Percentiles rank a stretch among this genome's conserved stretches.
phyloP scores from a whole-genome alignment of 2,888 invertebrate species.

The Melanotus villosus region DNA sequence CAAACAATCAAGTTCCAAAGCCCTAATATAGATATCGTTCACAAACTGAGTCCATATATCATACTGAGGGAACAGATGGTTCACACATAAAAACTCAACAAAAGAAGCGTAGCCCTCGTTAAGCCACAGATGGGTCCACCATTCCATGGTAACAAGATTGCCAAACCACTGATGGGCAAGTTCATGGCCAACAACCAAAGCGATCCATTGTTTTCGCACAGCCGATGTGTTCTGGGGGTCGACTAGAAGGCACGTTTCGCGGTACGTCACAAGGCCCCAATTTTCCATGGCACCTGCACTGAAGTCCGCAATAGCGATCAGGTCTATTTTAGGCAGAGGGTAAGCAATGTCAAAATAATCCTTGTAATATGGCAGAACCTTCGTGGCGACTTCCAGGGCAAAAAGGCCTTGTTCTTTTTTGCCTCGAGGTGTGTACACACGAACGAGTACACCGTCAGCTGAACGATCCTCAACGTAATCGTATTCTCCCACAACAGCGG shows the following conservation, averaged over 20 bases:
- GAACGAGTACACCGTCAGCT: constrained; percentile 83
- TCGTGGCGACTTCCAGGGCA: constrained; percentile 90
- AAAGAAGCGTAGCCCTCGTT: constrained; percentile 93
- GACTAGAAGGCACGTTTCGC: constrained; percentile 91
- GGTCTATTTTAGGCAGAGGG: constrained; percentile 95
- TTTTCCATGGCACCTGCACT: constrained; percentile 98
- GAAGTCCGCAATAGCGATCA: constrained; percentile 96
- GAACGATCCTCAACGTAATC: constrained; percentile 91
- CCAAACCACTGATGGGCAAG: constrained; percentile 99
- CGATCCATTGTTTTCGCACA: constrained; percentile 86
- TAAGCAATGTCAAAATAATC: constrained; percentile 95
- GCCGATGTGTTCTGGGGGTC: constrained; percentile 93
- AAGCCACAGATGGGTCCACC: constrained; percentile 97
- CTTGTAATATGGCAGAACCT: constrained; percentile 93
- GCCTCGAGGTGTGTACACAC: constrained; percentile 89
- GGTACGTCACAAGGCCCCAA: constrained; percentile 93
- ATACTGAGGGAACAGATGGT: constrained; percentile 93
- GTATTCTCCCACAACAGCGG: constrained; percentile 94
- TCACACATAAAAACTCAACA: constrained; percentile 94
- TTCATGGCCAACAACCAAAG: constrained; percentile 91
- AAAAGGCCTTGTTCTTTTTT: constrained; percentile 93
- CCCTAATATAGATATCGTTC: constrained; percentile 88
- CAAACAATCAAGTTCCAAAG: constrained; percentile 88
- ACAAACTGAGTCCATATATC: constrained; percentile 98
- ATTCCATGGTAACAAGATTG: constrained; percentile 97